These are phyloP conservation scores for Drosophila persimilis DNA, from an alignment of 1,140 invertebrate species.

Conservation along the genomic window DNA sequence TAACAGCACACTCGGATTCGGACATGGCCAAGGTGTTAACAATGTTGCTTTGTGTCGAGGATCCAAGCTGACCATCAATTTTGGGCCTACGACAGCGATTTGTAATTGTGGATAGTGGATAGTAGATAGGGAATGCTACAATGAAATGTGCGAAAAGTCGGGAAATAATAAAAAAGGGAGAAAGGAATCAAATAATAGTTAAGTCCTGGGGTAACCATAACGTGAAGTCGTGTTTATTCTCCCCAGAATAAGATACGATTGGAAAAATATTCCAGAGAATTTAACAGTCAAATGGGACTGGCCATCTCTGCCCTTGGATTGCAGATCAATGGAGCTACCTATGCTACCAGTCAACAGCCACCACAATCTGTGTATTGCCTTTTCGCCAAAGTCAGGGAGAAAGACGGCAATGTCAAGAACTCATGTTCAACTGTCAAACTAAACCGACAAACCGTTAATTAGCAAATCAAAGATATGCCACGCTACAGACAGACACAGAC, in stretches of 20 bases:
- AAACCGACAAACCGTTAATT: conserved; percentile 81
- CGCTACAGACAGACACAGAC: conserved; percentile 40
- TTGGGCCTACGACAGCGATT: conserved; percentile 14
- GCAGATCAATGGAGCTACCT: too few relatives aligned
- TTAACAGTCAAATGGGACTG: too few relatives aligned
- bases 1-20: conserved; percentile 19
- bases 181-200: too few relatives aligned
- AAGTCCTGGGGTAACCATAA: too few relatives aligned
- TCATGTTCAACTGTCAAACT: conserved; percentile 80
- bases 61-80: conserved; percentile 41
- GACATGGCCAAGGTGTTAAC: conserved; percentile 44
- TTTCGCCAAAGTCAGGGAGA: conserved; percentile 13
- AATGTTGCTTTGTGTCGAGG: conserved; percentile 21
- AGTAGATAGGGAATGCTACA: not conserved
- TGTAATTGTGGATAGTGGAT: conserved; percentile 10
- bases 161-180: not conserved
- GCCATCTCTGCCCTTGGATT: too few relatives aligned
- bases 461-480: conserved; percentile 81
- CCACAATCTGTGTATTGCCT: too few relatives aligned
- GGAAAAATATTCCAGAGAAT: too few relatives aligned
- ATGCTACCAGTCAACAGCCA: too few relatives aligned
- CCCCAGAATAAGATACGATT: too few relatives aligned
- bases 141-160: too few relatives aligned
- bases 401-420: conserved; percentile 69
- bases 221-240: too few relatives aligned